Conservation (phyloP, 2,113 vertebrate genomes). For the Sitta europaea region DNA sequence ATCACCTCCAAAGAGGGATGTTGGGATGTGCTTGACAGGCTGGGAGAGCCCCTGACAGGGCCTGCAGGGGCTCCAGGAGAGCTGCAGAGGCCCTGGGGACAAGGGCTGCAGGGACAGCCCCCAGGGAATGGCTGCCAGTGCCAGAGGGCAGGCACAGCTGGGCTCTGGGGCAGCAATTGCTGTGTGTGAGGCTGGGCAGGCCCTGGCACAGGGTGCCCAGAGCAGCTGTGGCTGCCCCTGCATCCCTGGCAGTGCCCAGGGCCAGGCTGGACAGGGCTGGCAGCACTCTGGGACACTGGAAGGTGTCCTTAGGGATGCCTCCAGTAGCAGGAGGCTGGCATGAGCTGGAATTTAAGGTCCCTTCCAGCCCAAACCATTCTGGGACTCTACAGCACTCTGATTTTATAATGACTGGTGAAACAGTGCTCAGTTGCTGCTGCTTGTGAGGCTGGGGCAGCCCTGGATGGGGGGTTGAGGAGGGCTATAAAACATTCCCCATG, state of each 20-base stretch:
- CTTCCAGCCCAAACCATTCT: not conserved
- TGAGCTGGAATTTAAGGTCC: not conserved
- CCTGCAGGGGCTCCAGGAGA: not conserved
- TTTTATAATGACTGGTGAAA: not conserved
- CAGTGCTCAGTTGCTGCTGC: too few species aligned
- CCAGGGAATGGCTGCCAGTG: not conserved
- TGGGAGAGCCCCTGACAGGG: not conserved
- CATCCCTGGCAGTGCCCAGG: accelerated
- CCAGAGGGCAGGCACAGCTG: accelerated
- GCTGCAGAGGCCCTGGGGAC: not conserved
- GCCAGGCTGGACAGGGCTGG: accelerated
- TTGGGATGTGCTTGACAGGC: not conserved
- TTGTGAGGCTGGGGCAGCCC: not conserved
- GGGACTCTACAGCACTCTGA: not conserved
- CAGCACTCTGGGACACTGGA: accelerated
- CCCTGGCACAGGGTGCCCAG: not conserved
- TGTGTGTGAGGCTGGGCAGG: accelerated
- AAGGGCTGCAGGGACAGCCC: accelerated
- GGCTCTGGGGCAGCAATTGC: not conserved
- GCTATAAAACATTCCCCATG: not conserved
- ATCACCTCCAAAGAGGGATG: not conserved
- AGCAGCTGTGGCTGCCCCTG: not conserved
- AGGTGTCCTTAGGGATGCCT: not conserved
- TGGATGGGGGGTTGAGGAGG: not conserved
- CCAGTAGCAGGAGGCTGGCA: not conserved